Evolutionary conservation across 2,888 invertebrate genomes (phyloP), one percentile per base, ranked within the genome.

Genomic region (Ditylenchus weischeri): DNA sequence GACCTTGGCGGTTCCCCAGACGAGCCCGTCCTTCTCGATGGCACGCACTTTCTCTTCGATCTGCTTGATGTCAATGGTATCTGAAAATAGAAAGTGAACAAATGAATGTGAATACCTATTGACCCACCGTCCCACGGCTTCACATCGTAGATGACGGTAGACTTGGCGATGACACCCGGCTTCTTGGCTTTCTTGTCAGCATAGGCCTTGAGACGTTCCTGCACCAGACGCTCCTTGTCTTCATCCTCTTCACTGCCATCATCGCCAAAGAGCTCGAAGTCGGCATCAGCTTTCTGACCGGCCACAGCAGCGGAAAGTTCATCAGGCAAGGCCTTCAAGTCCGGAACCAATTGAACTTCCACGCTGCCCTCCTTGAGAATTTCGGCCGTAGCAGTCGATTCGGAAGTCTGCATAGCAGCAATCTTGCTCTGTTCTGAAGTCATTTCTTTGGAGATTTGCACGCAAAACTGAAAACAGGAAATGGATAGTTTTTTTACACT

Each of bases 101-200:
- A 4, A 60, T 35, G 13, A 60, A 57, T 35, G 36, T 1, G 29
- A 57, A 29, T 5, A 18, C 10, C 10, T 21, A 2, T 29, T 29
- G 3, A 29, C 29, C 3, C 3, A 29, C 29, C 51, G 35, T 62
- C 60, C 63, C 63, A 60, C 76, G 93, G 93, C 84, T 96, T 96
- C 18, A 94, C 92, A 84, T 96, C 95, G 60, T 95, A 87, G 76
- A 96, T 87, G 73, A 96, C 90, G 79, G 90, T 92, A 57, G 93
- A 93, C 84, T 96, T 96, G 65, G 96, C 95, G 85, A 96, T 92
- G 13, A 93, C 87, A 64, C 79, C 83, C 11, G 93, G 92, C 87
- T 95, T 96, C 86, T 91, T 93, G 0, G 92, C 88, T 86, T 96
- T 96, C 86, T 94, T 96, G 72, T 90, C 93, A 65, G 90, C 88